Base-by-base conservation (phyloP, 2,888 invertebrate species). In the Dinocampus coccinellae region DNA sequence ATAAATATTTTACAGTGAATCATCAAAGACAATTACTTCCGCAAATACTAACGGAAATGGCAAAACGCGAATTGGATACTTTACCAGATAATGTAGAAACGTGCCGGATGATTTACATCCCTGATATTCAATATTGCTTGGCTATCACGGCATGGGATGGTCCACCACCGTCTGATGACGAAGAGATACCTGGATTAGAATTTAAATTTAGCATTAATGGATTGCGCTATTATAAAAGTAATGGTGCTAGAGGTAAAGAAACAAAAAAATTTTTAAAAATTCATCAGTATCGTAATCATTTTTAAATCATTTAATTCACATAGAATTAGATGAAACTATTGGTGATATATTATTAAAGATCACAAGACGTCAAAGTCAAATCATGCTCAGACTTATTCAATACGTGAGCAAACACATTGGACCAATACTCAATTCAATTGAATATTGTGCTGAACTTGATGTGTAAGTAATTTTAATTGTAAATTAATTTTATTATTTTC, bases 291-390 rank as follows among this genome's bases (percentile, higher is more conserved):
- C n/a, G 2, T 13, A 42, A 16, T 67, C 20, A 26, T 22, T 29
- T 39, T 34, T 11, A 7, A 24, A 13, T 36, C 16, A 10, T 7
- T 68, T 74, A 69, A 39, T 74, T 71, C 78, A 82, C 84, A 77
- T 84, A 92, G 95, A 95, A 84, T 83, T 97, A 79, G 96, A 97
- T 85, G 88, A 89, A 73, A 89, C 92, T 77, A 89, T 96, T 73
- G 96, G 96, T 42, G 94, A 96, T 87, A 92, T 94, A 42, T 91
- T 93, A 81, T 90, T 92, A 11, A 93, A 94, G 83, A 95, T 97
- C 80, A 91, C 92, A 79, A 93, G 94, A 72, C 92, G 93, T 78
- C 96, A 97, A 88, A 93, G 93, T 3, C 89, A 92, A 69, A 93
- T 97, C 80, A 92, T 95, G 90, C 89, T 92, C 84, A 87, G 91